phyloP scores from a whole-genome alignment of 2,888 invertebrate genomes.

The Drosophila testacea region DNA sequence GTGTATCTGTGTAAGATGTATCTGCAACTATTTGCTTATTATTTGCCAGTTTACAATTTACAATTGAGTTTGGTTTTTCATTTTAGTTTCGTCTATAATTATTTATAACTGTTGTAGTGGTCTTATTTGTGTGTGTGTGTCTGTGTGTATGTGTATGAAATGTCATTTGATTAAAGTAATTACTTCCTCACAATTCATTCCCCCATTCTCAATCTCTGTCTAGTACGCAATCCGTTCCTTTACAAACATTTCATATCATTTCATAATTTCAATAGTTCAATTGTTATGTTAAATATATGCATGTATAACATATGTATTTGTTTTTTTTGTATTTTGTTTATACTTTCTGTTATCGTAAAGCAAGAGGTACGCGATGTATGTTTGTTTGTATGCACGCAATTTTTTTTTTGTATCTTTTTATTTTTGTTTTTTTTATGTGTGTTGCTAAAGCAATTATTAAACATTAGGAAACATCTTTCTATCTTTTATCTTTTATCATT shows the following conservation, averaged over 20 bases:
- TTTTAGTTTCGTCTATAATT: conserved; percentile 30
- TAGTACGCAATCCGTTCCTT: conserved; percentile 37
- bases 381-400: conserved; percentile 58
- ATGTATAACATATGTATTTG: conserved; percentile 42
- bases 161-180: conserved; percentile 64
- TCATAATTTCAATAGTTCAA: conserved; percentile 36
- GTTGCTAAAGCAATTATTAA: conserved; percentile 72
- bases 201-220: conserved; percentile 25
- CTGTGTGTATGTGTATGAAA: conserved; percentile 30
- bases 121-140: conserved; percentile 17
- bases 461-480: conserved; percentile 67
- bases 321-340: conserved; percentile 50
- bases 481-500: conserved; percentile 26
- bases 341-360: conserved; percentile 71
- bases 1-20: conserved; percentile 28
- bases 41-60: conserved; percentile 72
- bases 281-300: conserved; percentile 45
- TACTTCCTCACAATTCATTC: conserved; percentile 62
- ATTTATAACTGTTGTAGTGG: conserved; percentile 22
- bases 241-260: conserved; percentile 35
- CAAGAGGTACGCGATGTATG: conserved; percentile 82
- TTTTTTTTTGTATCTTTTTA: conserved; percentile 28
- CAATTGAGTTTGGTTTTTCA: conserved; percentile 50
- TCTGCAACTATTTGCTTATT: conserved; percentile 53
- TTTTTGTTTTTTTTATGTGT: conserved; percentile 37